A percentile compares a stretch with the other conserved stretches of the same genome.
These are phyloP conservation scores for Vireo altiloquus DNA, from an alignment of 2,113 vertebrate species.

Conservation along the genomic window DNA sequence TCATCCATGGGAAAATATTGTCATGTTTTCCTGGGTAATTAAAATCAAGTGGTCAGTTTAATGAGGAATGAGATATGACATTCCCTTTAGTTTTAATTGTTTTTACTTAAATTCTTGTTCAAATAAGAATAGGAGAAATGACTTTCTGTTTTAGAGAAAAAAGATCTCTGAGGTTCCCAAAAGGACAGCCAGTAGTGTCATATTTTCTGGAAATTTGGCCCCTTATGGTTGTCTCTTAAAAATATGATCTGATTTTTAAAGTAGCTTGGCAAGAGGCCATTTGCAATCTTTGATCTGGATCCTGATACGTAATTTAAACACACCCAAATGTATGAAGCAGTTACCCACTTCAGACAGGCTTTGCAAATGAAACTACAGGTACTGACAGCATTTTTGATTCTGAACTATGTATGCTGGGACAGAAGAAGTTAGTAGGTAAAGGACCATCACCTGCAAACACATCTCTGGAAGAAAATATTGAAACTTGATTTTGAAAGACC, in stretches of 20 bases:
- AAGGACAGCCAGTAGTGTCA: neutral
- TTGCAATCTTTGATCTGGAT: constrained; percentile 19
- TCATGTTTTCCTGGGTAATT: neutral
- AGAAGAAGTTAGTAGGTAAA: neutral
- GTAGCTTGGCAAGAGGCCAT: neutral
- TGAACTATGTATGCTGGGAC: neutral
- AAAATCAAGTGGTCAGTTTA: constrained; percentile 35
- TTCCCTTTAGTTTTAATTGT: neutral
- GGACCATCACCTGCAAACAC: neutral
- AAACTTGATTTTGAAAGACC: neutral
- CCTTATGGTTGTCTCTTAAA: neutral
- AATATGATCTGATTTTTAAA: neutral
- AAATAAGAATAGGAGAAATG: neutral
- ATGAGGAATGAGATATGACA: neutral
- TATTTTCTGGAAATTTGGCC: neutral
- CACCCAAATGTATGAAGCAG: neutral
- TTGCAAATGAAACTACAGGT: neutral
- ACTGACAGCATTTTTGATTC: neutral
- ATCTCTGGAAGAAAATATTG: neutral
- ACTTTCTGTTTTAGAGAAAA: neutral
- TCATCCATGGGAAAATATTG: neutral
- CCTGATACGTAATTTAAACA: constrained; percentile 23
- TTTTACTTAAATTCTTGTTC: neutral
- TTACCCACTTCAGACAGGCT: neutral
- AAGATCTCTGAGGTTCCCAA: neutral